These are phyloP conservation scores for Clunio marinus DNA, from an alignment of 2,888 invertebrate genomes.

Conservation along the genomic window DNA sequence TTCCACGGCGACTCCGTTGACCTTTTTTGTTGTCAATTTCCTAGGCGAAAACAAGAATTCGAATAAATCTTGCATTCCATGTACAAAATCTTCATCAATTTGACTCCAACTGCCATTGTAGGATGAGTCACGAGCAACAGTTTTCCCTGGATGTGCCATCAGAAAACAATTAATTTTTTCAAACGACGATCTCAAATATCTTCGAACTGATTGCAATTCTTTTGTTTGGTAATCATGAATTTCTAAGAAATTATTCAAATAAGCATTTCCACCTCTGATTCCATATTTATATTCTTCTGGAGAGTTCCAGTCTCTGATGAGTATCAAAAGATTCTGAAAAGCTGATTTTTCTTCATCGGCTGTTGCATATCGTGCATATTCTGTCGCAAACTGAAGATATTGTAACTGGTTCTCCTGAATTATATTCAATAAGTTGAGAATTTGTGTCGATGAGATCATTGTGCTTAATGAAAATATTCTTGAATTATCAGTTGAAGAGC, in stretches of 20 bases:
- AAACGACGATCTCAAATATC: slow-evolving; percentile 21
- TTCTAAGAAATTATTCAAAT: slow-evolving; percentile 9
- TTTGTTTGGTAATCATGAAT: slow-evolving; percentile 1
- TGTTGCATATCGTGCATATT: slow-evolving; percentile 17
- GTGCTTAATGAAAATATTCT: slow-evolving; percentile 39
- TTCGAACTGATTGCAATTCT: slow-evolving; percentile 21
- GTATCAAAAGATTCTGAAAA: slow-evolving; percentile 23
- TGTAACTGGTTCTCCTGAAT: slow-evolving; percentile 39
- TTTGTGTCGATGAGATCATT: slow-evolving; percentile 38
- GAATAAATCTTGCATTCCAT: slow-evolving; percentile 22
- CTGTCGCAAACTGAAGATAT: slow-evolving; percentile 36
- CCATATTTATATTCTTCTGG: slow-evolving; percentile 31
- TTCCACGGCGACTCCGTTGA: slow-evolving; percentile 25
- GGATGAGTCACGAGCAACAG: slow-evolving; percentile 27
- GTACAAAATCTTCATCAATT: slow-evolving; percentile 39
- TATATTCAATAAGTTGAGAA: slow-evolving; percentile 33
- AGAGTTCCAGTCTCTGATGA: slow-evolving; percentile 28
- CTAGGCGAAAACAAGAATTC: slow-evolving; percentile 11
- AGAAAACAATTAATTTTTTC: slow-evolving; percentile 27
- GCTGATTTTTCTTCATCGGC: background rate
- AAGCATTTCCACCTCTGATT: slow-evolving; percentile 26
- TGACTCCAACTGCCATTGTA: slow-evolving; percentile 30
- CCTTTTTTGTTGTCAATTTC: slow-evolving; percentile 25
- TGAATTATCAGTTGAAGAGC: slow-evolving; percentile 27
- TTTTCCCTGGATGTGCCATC: slow-evolving; percentile 33